phyloP scores from a whole-genome alignment of 2,113 vertebrate species.

The Paradoxurus hermaphroditus region DNA sequence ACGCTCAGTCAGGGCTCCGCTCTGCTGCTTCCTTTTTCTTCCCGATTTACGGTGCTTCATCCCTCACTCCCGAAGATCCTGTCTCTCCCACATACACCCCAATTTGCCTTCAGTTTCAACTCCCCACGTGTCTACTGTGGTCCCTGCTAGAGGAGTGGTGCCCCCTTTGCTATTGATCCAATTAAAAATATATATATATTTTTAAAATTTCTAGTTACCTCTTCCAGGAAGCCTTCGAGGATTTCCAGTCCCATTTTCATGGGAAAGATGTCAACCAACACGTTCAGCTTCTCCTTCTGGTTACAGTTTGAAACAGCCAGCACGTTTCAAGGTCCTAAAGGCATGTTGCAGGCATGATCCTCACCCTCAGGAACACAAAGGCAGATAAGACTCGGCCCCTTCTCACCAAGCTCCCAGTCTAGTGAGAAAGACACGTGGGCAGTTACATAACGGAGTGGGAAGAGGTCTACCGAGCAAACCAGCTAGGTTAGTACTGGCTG shows the following conservation, averaged over 20 bases:
- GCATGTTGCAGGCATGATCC: neutral
- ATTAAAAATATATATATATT: rapidly evolving
- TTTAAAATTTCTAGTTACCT: neutral
- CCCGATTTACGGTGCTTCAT: no score
- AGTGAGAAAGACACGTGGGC: neutral
- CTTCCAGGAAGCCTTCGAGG: neutral
- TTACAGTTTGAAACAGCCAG: neutral
- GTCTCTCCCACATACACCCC: rapidly evolving
- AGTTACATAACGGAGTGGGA: rapidly evolving
- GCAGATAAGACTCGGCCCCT: neutral
- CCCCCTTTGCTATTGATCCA: neutral
- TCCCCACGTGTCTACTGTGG: rapidly evolving
- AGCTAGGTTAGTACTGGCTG: neutral
- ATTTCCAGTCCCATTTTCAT: neutral
- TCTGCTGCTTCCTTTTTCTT: neutral
- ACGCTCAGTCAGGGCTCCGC: neutral
- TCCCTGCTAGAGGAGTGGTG: neutral
- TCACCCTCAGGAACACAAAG: neutral
- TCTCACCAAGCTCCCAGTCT: neutral
- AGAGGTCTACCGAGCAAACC: neutral
- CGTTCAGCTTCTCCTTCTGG: neutral
- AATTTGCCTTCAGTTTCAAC: neutral
- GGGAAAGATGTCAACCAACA: neutral
- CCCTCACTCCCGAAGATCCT: neutral
- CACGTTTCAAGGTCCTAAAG: neutral